These are phyloP conservation scores for Halcyon chelicuti DNA, from an alignment of 2,797 vertebrate species.

Conservation along the genomic window DNA sequence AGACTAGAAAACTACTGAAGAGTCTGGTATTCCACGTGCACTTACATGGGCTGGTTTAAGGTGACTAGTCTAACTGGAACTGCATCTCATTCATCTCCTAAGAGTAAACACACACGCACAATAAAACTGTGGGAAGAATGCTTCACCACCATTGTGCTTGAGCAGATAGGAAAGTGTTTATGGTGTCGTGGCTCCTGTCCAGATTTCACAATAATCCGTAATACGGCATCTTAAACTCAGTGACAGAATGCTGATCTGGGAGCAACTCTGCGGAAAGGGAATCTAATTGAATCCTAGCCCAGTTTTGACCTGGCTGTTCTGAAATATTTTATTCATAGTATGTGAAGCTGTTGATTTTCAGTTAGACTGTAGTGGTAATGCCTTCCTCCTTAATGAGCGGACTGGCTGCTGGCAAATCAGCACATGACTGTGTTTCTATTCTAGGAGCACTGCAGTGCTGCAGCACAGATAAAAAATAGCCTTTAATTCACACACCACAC, in stretches of 20 bases:
- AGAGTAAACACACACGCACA: slow-evolving; percentile 61
- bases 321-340: background rate
- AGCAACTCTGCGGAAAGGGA: background rate
- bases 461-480: background rate
- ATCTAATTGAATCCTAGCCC: background rate
- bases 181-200: background rate
- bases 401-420: background rate
- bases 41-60: background rate
- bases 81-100: slow-evolving; percentile 32
- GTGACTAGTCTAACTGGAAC: slow-evolving; percentile 61
- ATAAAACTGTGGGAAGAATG: slow-evolving; percentile 71
- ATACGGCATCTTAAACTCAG: background rate
- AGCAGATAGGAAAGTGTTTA: background rate
- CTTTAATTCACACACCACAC: background rate
- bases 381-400: background rate
- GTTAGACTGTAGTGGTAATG: background rate
- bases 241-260: background rate
- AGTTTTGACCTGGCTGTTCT: background rate
- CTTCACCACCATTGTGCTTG: background rate
- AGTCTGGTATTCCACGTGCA: background rate
- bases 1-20: background rate
- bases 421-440: background rate
- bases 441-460: background rate
- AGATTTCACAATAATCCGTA: slow-evolving; percentile 30
- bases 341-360: background rate